Evolutionary conservation across 2,113 vertebrate genomes (phyloP), one percentile per base, ranked within the genome.

Genomic region (Calidris pugnax): DNA sequence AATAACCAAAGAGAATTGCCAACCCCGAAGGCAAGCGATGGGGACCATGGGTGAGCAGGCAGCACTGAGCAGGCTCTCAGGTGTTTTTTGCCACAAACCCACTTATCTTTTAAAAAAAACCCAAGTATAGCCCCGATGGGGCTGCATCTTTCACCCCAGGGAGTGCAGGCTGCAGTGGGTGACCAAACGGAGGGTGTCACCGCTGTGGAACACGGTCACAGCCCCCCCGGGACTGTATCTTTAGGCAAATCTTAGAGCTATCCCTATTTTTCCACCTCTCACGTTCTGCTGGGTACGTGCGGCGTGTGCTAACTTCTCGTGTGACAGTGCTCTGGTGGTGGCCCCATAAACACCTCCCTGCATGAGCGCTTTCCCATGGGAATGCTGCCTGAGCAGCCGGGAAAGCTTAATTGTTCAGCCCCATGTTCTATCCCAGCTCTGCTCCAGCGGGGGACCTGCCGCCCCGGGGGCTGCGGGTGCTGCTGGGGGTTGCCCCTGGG

Each of bases 341-440:
- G 32, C 51, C 73, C 57, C 60, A 39, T 3, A 56, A 68, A 74
- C 45, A 10, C 45, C 14, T 24, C 73, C 48, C 10, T 17, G 27
- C 55, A 8, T 3, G 24, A 48, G 53, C 1, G 5, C 21, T 33
- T 59, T 74, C 67, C 67, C 74, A 15, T 18, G 12, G 14, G 62
- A 63, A 41, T 1, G 28, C 66, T 45, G 47, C 23, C 51, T n/a
- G 15, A 45, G 51, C 16, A 22, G 20, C 37, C 3, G 1, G 55
- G 66, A 50, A 45, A 62, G 33, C 28, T 43, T 2, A 12, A 12
- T n/a, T 21, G 48, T 23, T 63, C 47, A 18, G 35, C 12, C 22
- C 67, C 20, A 2, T 4, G 7, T 19, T 12, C 19, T 22, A 10
- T 30, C 16, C 77, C 1, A 1, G 21, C 15, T 6, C 6, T 4